Evolutionary conservation across 2,797 vertebrate species (phyloP).

Genomic region (Picus viridis): DNA sequence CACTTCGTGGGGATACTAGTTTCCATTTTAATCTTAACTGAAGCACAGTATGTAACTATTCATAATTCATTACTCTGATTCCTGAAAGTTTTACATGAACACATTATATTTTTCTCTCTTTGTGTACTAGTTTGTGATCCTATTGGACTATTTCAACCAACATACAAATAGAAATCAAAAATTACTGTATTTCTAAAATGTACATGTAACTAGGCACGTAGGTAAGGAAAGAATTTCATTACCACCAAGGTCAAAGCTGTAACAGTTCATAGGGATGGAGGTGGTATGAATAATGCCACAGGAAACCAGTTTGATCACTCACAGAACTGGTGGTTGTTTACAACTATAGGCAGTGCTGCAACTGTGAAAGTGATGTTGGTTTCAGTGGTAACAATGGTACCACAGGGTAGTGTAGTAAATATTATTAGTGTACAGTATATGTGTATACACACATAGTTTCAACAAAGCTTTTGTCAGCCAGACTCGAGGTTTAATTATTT

Average conservation of each 20-base stretch:
- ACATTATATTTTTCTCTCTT: not conserved
- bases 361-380: not conserved
- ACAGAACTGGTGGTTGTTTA: not conserved
- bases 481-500: not conserved
- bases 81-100: not conserved
- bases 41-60: not conserved
- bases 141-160: not conserved
- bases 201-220: not conserved
- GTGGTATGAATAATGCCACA: not conserved
- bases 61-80: not conserved
- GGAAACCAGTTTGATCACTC: not conserved
- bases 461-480: not conserved
- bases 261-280: not conserved
- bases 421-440: not conserved
- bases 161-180: no score
- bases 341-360: not conserved
- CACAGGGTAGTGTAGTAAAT: not conserved
- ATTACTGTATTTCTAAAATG: not conserved
- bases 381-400: not conserved
- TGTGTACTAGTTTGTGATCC: not conserved
- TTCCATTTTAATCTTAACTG: not conserved
- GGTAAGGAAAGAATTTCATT: not conserved
- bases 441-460: not conserved
- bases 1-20: not conserved
- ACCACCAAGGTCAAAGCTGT: not conserved